Percentiles rank a stretch among this genome's conserved stretches.
phyloP scores from a whole-genome alignment of 53 echinoderm and acorn worm species.

The Echinometra lucunter region DNA sequence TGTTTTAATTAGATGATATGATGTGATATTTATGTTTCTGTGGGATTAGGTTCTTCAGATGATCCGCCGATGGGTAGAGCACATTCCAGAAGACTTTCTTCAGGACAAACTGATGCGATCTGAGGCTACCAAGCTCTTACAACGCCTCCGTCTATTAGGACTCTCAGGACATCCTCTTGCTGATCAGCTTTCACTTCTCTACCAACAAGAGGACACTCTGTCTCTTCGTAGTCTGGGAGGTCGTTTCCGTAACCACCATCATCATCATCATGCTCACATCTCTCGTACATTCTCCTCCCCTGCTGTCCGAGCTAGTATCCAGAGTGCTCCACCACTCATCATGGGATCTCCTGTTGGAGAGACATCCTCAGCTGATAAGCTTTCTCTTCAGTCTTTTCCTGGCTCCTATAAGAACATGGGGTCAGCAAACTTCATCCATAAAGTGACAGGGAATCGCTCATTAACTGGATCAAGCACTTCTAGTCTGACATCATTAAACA shows the following conservation, averaged over 20 bases:
- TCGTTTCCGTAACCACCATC: constrained; percentile 64
- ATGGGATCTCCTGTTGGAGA: constrained; percentile 58
- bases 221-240: constrained; percentile 64
- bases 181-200: constrained; percentile 62
- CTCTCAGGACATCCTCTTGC: constrained; percentile 67
- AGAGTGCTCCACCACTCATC: constrained; percentile 69
- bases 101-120: constrained; percentile 76
- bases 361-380: constrained; percentile 57
- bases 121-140: constrained; percentile 76
- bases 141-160: constrained; percentile 76
- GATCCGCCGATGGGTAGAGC: constrained; percentile 78
- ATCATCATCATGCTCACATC: constrained; percentile 65
- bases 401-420: constrained; percentile 70
- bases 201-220: constrained; percentile 68
- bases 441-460: constrained; percentile 65
- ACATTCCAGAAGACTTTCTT: constrained; percentile 82
- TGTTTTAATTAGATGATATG: too few relatives aligned
- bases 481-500: constrained; percentile 64
- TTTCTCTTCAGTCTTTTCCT: constrained; percentile 67
- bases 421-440: constrained; percentile 66
- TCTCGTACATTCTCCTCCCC: constrained; percentile 67
- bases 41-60: constrained; percentile 71
- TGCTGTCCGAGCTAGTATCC: constrained; percentile 65
- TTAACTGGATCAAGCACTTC: constrained; percentile 66
- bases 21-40: not conserved